Base-by-base conservation (phyloP, 2,888 invertebrate species). In the Agelastica alni region DNA sequence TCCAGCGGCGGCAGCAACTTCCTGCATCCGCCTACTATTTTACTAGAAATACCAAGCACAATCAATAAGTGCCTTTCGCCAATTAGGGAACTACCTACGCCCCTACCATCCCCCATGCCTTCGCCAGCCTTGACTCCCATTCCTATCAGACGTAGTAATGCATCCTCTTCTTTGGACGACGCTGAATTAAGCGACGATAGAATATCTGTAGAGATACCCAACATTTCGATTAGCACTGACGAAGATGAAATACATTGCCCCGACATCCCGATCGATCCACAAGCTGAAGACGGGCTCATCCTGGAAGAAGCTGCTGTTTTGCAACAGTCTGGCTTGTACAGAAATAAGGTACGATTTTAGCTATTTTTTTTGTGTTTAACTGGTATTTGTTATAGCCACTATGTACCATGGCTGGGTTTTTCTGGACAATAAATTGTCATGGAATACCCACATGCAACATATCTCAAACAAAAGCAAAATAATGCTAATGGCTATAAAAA, bases 51-150 rank as follows among this genome's bases (percentile, higher is more conserved):
- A 64, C 89, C 90, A 31, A 85, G 83, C 73, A 79, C 81, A 69
- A 86, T 86, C 67, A 87, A 85, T 71, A 88, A 88, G 77, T 90
- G 89, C 78, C 82, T 91, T 61, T 89, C 89, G 44, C 90, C 90
- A 0, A 91, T 91, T 61, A 80, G 87, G 61, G 89, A 89, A 75
- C 80, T 89, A 63, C 89, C 89, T 2, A 89, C 89, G 0, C 88
- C 88, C 14, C 77, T 87, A 18, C 88, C 88, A 10, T 88, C 89
- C 3, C 88, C 88, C 3, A 80, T 86, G 46, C 88, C 87, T 9
- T 85, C 86, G 9, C 88, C 87, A 2, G 80, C 86, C 10, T 81
- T 87, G 9, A 87, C 88, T 0, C 89, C 88, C 0, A 78, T 87
- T 13, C 2, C 34, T 10, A 80, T 83, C 80, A 70, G 81, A 59